phyloP scores from a whole-genome alignment of 1,140 invertebrate species.

The Neodiprion pinetum region DNA sequence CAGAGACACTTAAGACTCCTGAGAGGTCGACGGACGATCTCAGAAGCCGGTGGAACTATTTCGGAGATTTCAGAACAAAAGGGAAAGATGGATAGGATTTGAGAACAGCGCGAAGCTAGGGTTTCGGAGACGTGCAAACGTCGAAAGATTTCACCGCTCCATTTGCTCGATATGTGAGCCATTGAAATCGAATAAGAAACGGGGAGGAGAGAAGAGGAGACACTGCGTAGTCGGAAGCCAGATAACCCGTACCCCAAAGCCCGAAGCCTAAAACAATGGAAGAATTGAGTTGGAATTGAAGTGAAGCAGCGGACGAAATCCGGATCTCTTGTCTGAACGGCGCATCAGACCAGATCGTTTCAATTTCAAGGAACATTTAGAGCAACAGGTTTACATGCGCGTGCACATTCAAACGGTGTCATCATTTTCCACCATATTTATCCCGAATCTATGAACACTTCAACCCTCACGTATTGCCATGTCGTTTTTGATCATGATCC shows the following conservation, averaged over 20 bases:
- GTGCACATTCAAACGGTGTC: no score
- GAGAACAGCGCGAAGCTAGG: background rate
- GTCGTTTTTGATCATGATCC: no score
- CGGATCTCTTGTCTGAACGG: background rate
- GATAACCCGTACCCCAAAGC: background rate
- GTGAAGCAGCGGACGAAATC: background rate
- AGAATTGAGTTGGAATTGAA: slow-evolving; percentile 7
- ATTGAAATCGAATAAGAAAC: slow-evolving; percentile 3
- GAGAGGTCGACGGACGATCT: no score
- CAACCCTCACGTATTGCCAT: no score
- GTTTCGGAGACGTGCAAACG: background rate
- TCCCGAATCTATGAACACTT: no score
- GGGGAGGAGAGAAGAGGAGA: background rate
- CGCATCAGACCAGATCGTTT: background rate
- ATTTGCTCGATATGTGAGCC: background rate
- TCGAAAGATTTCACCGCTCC: background rate
- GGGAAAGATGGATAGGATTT: background rate
- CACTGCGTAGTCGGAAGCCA: slow-evolving; percentile 4
- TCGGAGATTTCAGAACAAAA: background rate
- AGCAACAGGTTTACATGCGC: background rate
- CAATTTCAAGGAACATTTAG: background rate
- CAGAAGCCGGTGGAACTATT: background rate
- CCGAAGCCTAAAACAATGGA: slow-evolving; percentile 4
- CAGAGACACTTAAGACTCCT: no score
- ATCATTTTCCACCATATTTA: no score